These are phyloP conservation scores for Mythimna lalbum DNA, from an alignment of 2,888 invertebrate species.

Conservation along the genomic window DNA sequence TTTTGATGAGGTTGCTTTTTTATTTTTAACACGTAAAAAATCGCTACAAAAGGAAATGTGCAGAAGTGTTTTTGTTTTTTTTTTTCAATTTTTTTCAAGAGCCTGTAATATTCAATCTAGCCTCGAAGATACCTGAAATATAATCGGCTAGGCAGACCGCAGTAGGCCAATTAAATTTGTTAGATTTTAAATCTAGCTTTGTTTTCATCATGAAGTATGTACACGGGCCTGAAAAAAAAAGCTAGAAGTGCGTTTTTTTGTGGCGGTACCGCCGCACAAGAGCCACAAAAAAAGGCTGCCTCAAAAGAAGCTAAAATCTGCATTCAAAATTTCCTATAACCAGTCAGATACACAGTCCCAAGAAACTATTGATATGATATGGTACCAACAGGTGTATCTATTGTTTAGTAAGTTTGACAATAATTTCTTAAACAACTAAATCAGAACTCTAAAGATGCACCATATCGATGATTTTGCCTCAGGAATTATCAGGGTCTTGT, in stretches of 20 bases:
- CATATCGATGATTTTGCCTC: constrained; percentile 3
- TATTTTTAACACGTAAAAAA: background rate
- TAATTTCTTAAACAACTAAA: constrained; percentile 19
- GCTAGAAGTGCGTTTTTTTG: too few relatives aligned
- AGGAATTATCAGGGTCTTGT: background rate
- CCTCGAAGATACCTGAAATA: too few relatives aligned
- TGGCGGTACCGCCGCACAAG: too few relatives aligned
- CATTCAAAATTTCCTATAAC: too few relatives aligned
- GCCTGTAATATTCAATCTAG: too few relatives aligned
- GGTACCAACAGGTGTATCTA: background rate
- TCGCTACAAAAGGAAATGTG: too few relatives aligned
- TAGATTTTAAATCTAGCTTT: background rate
- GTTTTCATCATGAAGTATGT: background rate
- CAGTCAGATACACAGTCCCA: background rate
- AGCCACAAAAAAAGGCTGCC: too few relatives aligned
- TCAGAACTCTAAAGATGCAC: background rate
- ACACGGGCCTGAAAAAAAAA: too few relatives aligned
- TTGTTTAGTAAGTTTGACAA: background rate
- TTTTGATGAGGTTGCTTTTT: background rate
- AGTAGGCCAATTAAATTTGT: too few relatives aligned
- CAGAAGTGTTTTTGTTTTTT: too few relatives aligned
- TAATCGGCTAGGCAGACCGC: too few relatives aligned
- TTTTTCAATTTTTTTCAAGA: too few relatives aligned
- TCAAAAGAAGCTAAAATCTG: background rate
- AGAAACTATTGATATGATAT: background rate